Evolutionary conservation across 2,113 vertebrate species (phyloP), one percentile per base, ranked within the genome.

Genomic region (Phalacrocorax pelagicus): DNA sequence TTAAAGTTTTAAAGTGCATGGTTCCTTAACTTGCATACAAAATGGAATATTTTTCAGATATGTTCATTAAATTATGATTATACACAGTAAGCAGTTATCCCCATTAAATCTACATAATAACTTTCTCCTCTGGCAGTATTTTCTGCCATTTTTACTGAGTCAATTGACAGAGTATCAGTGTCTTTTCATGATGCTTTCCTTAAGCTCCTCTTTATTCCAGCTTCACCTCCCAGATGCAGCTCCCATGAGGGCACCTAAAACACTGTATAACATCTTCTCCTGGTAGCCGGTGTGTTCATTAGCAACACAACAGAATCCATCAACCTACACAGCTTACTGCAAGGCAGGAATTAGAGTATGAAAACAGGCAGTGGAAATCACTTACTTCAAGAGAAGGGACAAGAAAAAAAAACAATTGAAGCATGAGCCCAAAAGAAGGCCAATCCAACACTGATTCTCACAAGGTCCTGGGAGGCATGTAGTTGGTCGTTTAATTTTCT

Each of bases 61-160:
- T 26, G 4, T 18, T 66, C 40, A 63, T n/a, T 55, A 55, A 32
- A 18, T 55, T 42, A 42, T 2, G 5, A 65, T 40, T 29, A 21
- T 0, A 0, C 40, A 69, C 13, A 84, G 40, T 22, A 47, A 81
- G 77, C 0, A 1, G 10, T 58, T 54, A 29, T 49, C 51, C 40
- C 13, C 10, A 49, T 14, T 78, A 85, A 66, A 74, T 15, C 79
- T 49, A 65, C 27, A 10, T 1, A 18, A 61, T 40, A 46, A 58
- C 27, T 62, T 93, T 9, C 40, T 81, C 49, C 32, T 44, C 49
- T 44, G 49, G 5, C 52, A 70, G 34, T n/a, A 57, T 27, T 73
- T 73, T 36, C 17, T 26, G 18, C 30, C 10, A 27, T 38, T 90
- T 89, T 66, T 40, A 58, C 26, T 14, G 71, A 44, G 34, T 46